phyloP scores from a whole-genome alignment of 2,888 invertebrate species.

The Schrankia costaestrigalis region DNA sequence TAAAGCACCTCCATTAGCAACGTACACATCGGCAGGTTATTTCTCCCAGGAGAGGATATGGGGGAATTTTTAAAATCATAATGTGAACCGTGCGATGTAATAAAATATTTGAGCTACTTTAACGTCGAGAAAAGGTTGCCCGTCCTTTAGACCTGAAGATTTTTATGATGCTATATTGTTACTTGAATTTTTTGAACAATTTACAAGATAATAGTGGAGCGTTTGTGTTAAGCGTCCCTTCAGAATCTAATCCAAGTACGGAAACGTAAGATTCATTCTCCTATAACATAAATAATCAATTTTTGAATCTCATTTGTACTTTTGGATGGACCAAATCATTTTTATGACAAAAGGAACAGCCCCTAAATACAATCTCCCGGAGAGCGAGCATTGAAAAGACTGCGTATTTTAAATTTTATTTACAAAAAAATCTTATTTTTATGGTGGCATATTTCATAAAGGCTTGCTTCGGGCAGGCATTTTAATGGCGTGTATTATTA shows the following conservation, averaged over 20 bases:
- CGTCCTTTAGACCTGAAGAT: too few relatives aligned
- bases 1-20: slow-evolving; percentile 38
- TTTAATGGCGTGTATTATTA: slow-evolving; percentile 29
- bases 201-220: too few relatives aligned
- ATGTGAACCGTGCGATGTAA: slow-evolving; percentile 3
- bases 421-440: slow-evolving; percentile 28
- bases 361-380: slow-evolving; percentile 19
- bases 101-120: slow-evolving; percentile 4
- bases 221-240: too few relatives aligned
- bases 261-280: too few relatives aligned
- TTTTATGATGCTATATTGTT: too few relatives aligned
- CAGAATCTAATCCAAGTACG: too few relatives aligned
- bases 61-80: slow-evolving; percentile 9
- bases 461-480: slow-evolving; percentile 20
- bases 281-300: too few relatives aligned
- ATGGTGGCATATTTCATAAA: slow-evolving; percentile 24
- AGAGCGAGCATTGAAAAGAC: slow-evolving; percentile 22
- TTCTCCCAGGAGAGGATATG: slow-evolving; percentile 10
- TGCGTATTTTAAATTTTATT: slow-evolving; percentile 22
- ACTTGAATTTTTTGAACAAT: too few relatives aligned
- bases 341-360: too few relatives aligned
- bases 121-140: too few relatives aligned
- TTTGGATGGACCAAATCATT: too few relatives aligned
- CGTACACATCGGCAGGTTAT: slow-evolving; percentile 38
- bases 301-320: too few relatives aligned